Evolutionary conservation across 2,113 vertebrate genomes (phyloP), one percentile per base, ranked within the genome.

Genomic region (Sitta europaea): DNA sequence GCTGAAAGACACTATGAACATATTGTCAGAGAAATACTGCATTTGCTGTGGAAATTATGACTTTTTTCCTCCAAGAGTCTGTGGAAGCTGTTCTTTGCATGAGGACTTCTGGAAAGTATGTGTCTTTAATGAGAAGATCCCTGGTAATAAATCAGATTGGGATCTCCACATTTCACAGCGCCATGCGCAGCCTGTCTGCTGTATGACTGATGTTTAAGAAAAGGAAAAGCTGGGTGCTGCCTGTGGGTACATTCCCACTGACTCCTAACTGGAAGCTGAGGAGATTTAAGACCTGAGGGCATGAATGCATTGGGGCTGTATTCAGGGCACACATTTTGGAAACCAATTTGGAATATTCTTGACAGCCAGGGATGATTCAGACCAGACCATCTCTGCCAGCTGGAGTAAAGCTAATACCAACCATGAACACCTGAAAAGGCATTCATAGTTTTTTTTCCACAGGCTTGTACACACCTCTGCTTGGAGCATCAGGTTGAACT

Each of bases 321-420:
- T 67, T 80, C 33, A 63, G 54, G 76, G 24, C 31, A 38, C 11
- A 24, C 5, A 3, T 53, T 82, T 91, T 65, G 54, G 43, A 51
- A 61, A 59, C 4, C 0, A n/a, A n/a, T n/a, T n/a, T n/a, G n/a
- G 0, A 31, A n/a, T 67, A 12, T 53, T 79, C 45, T 72, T 57
- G 66, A 55, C 47, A 71, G 35, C 13, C 66, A 58, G 11, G 2
- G 16, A 17, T 62, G 24, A 78, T 55, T 88, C 72, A 86, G 63
- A 50, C 11, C 62, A 68, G 62, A 68, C 11, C 20, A 27, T 68
- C 40, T 67, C 36, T 83, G 36, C 11, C 33, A 50, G 17, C 40
- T 36, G 53, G 36, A 12, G 5, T 55, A 25, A 89, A 83, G 61
- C 0, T 59, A 22, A 11, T 55, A 29, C 11, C 53, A 43, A 22